These are phyloP conservation scores for Drosophila chauvacae DNA, from an alignment of 1,140 invertebrate species.

Conservation along the genomic window DNA sequence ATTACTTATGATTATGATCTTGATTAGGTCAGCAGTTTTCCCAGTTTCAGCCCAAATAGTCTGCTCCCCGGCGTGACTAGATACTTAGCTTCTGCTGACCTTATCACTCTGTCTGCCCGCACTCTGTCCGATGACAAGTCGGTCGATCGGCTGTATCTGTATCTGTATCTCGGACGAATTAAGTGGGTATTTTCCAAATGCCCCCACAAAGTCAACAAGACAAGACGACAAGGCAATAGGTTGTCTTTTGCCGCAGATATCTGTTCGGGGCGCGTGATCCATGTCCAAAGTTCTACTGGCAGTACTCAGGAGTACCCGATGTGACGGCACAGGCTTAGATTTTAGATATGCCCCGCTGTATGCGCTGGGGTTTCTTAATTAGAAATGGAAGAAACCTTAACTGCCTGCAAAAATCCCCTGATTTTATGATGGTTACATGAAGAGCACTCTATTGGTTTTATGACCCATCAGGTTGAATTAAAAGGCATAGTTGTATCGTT, in stretches of 20 bases:
- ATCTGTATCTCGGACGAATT: slow-evolving; percentile 29
- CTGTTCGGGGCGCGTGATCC: slow-evolving; percentile 33
- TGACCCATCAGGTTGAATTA: neutral
- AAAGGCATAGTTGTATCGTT: neutral
- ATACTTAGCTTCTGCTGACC: slow-evolving; percentile 43
- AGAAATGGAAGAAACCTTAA: slow-evolving; percentile 24
- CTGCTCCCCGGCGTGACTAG: slow-evolving; percentile 16
- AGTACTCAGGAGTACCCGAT: slow-evolving; percentile 35
- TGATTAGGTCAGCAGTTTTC: slow-evolving; percentile 41
- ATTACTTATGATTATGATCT: slow-evolving; percentile 30
- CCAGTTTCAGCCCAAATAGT: neutral
- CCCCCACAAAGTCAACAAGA: slow-evolving; percentile 43
- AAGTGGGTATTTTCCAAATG: slow-evolving; percentile 48
- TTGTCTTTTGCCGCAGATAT: slow-evolving; percentile 42
- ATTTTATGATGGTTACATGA: slow-evolving; percentile 20
- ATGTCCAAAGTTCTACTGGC: slow-evolving; percentile 19
- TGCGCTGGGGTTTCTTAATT: slow-evolving; percentile 54
- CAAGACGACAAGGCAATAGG: slow-evolving; percentile 13
- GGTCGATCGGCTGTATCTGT: slow-evolving; percentile 29
- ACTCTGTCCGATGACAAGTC: slow-evolving; percentile 13
- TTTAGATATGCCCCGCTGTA: slow-evolving; percentile 2
- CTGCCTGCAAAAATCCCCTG: slow-evolving; percentile 2
- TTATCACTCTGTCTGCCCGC: slow-evolving; percentile 27
- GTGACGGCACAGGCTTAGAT: slow-evolving; percentile 47
- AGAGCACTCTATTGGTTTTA: neutral